These are phyloP conservation scores for Wiebesia pumilae DNA, from an alignment of 1,140 invertebrate genomes.

Conservation along the genomic window DNA sequence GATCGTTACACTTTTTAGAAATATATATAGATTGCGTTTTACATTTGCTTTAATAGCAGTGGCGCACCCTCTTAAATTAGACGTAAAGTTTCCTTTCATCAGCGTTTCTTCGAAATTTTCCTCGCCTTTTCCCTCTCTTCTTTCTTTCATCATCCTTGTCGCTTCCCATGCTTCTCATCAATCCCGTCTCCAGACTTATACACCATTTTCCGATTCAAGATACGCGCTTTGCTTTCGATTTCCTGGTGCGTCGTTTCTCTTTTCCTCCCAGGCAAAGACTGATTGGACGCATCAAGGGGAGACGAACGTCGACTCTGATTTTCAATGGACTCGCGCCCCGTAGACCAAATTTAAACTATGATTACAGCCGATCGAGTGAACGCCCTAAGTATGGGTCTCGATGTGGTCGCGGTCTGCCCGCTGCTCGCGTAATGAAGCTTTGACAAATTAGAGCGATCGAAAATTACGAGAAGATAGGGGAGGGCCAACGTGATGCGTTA, in stretches of 20 bases:
- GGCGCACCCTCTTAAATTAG: not conserved
- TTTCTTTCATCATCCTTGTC: not conserved
- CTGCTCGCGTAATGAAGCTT: constrained; percentile 71
- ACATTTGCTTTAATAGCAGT: not conserved
- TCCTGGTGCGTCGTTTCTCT: constrained; percentile 41
- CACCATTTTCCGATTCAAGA: constrained; percentile 42
- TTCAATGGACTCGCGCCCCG: constrained; percentile 70
- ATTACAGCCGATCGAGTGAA: constrained; percentile 70
- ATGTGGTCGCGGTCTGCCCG: constrained; percentile 42
- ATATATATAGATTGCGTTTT: not conserved
- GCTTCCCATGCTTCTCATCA: too few species aligned
- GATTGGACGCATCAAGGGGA: constrained; percentile 63
- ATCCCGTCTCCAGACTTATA: not conserved
- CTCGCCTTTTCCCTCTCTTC: not conserved
- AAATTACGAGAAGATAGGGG: constrained; percentile 67
- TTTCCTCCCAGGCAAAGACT: constrained; percentile 57
- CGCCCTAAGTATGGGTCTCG: constrained; percentile 72
- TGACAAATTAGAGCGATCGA: constrained; percentile 73
- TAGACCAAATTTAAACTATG: constrained; percentile 76
- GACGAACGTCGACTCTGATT: constrained; percentile 72
- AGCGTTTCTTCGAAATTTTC: not conserved
- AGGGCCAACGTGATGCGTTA: constrained; percentile 51
- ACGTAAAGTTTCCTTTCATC: not conserved
- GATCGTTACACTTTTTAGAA: not conserved
- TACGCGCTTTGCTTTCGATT: constrained; percentile 53